phyloP scores from a whole-genome alignment of 2,888 invertebrate species.

The Hirtodrosophila histrioides region DNA sequence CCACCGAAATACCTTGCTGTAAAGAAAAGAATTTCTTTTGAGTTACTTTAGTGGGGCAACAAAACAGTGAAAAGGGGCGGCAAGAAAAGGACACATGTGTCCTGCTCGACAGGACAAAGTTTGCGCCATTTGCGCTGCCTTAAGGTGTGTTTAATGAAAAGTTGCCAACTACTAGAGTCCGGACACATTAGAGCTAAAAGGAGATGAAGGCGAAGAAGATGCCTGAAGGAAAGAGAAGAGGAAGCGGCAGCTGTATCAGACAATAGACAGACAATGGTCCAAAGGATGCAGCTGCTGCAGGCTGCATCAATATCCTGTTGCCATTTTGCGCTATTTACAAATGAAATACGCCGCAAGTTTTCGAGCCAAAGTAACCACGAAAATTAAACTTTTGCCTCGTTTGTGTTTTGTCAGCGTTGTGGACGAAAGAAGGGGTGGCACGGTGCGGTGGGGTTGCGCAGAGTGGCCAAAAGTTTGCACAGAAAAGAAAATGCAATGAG shows the following conservation, averaged over 20 bases:
- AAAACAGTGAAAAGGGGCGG: slow-evolving; percentile 4
- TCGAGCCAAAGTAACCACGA: slow-evolving; percentile 72
- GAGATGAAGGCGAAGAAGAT: neutral
- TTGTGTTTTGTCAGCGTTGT: slow-evolving; percentile 55
- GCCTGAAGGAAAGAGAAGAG: slow-evolving; percentile 1
- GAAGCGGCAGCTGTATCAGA: slow-evolving; percentile 24
- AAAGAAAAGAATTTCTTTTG: slow-evolving; percentile 69
- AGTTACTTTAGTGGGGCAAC: slow-evolving; percentile 59
- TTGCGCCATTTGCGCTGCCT: slow-evolving; percentile 71
- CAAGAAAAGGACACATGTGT: slow-evolving; percentile 57
- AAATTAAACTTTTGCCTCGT: slow-evolving; percentile 74
- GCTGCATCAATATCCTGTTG: slow-evolving; percentile 75
- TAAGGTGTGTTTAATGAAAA: slow-evolving; percentile 78
- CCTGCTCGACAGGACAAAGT: slow-evolving; percentile 58
- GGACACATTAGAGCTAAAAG: slow-evolving; percentile 51
- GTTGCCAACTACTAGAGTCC: slow-evolving; percentile 56
- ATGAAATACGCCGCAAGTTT: slow-evolving; percentile 79
- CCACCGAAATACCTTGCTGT: slow-evolving; percentile 43
- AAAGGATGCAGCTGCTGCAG: slow-evolving; percentile 57
- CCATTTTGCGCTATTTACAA: slow-evolving; percentile 74
- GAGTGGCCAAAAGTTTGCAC: slow-evolving; percentile 53
- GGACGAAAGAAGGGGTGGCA: neutral
- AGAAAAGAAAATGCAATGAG: slow-evolving; percentile 54
- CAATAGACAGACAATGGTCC: slow-evolving; percentile 62
- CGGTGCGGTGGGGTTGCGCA: neutral